Evolutionary conservation across 37 sponge, comb jelly and placozoan genomes (phyloP), one percentile per base, ranked within the genome.

Genomic region (Oscarella lobularis): DNA sequence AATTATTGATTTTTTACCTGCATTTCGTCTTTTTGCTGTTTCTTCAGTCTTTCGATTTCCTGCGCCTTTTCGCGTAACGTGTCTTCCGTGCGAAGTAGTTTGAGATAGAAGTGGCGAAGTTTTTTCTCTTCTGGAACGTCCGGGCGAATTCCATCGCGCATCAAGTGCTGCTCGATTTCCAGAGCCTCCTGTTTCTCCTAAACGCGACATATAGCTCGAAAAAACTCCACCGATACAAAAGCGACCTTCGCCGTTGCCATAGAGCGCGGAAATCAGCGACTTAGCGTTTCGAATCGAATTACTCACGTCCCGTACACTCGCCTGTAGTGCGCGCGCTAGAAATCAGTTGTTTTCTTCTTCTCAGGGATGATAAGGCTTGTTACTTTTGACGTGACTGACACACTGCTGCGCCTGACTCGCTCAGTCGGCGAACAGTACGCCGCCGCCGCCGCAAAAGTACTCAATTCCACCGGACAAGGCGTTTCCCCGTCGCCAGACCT

Each of bases 11-110:
- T 35, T 6, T 78, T 37, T 3, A 37, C 75, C n/a, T 9, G 76
- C 78, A 77, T 73, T 40, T 87, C 84, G 39, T 83, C 78, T 73
- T 76, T 80, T 36, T 73, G 67, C 66, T 83, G 72, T 40, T 48
- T 70, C 38, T 80, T 75, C 31, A 86, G 39, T 27, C 33, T 6
- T 30, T 80, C 34, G 5, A 31, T 29, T 4, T 76, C 76, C 60
- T 77, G 40, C 3, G 38, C 2, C 1, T 3, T 80, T 3, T 1
- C 4, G 9, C 40, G 38, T 0, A 84, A 29, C 5, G 37, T 72
- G 31, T 41, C 66, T 31, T 88, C 84, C 30, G 84, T 84, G 30
- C 82, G 40, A 38, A 79, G 38, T 36, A 81, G 66, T 40, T 88
- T 88, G 33, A 41, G 31, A 77, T 84, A 83, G 1, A 83, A 40